Evolutionary conservation across 2,888 invertebrate species (phyloP).

Genomic region (Apotomis capreana): DNA sequence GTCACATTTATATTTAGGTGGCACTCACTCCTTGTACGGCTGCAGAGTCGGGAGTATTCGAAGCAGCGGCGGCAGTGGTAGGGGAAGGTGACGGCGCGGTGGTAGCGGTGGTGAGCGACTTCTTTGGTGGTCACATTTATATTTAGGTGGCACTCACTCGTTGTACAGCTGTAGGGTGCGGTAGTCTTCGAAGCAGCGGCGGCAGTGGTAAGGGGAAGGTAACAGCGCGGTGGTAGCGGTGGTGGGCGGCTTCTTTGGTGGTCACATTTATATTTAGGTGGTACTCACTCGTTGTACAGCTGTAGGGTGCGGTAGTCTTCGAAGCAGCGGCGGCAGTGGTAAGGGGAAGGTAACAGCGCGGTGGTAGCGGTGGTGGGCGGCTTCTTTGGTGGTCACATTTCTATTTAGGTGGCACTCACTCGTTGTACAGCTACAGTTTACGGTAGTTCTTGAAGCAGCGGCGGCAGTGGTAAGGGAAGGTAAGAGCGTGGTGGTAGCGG

Average conservation of each 20-base stretch:
- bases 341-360: conserved; percentile 66
- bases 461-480: too few species aligned
- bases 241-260: conserved; percentile 57
- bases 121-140: too few species aligned
- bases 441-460: too few species aligned
- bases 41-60: conserved; percentile 53
- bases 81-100: conserved; percentile 57
- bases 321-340: conserved; percentile 72
- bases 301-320: conserved; percentile 53
- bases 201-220: conserved; percentile 59
- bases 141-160: conserved; percentile 45
- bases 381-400: conserved; percentile 55
- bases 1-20: too few species aligned
- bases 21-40: conserved; percentile 49
- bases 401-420: too few species aligned
- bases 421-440: too few species aligned
- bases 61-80: conserved; percentile 68
- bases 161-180: conserved; percentile 47
- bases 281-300: conserved; percentile 50
- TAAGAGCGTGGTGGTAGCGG: too few species aligned
- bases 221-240: conserved; percentile 66
- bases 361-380: conserved; percentile 76
- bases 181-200: conserved; percentile 65
- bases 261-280: too few species aligned
- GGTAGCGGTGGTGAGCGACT: conserved; percentile 70